Evolutionary conservation across 1,140 invertebrate genomes (phyloP), one percentile per base, ranked within the genome.

Genomic region (Adelges cooleyi): DNA sequence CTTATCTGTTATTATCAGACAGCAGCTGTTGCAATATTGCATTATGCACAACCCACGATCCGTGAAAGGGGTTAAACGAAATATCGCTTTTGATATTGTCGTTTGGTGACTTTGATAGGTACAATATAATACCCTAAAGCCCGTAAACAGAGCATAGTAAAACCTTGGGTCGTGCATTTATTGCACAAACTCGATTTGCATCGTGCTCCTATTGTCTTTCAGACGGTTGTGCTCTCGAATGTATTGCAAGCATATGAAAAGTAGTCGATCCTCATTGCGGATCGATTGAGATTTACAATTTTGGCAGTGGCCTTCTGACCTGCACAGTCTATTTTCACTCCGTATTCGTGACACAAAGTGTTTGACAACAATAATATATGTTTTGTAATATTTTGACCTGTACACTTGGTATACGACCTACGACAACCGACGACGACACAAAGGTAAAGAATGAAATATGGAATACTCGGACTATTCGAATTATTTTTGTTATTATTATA

Each of bases 311-410:
- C 27, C 29, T 27, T 53, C 51, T 36, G 18, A 53, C 51, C 51
- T 53, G 18, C 13, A 1, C 36, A 20, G 33, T 22, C 9, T 3
- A 48, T 3, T 6, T 48, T 18, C 10, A 20, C 17, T 22, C 20
- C 20, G n/a, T 22, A 20, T 22, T 48, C 46, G 46, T 48, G 46
- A 48, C 46, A 22, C 5, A 44, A 8, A 9, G 46, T 23, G 13
- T 42, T 8, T 22, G 4, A 17, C 46, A 23, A 49, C 53, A 56
- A 56, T n/a, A n/a, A n/a, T n/a, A n/a, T 44, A 17, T 33, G n/a
- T 56, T 56, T 56, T 42, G 53, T 42, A 44, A 56, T 44, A 20
- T 56, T 56, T 25, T 44, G 22, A 56, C 38, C 38, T 18, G 53
- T 33, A 6, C 11, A 33, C 11, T 5, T 33, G 11, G 11, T 6